These are phyloP conservation scores for Heliconius erato DNA, from an alignment of 2,888 invertebrate species.

Conservation along the genomic window DNA sequence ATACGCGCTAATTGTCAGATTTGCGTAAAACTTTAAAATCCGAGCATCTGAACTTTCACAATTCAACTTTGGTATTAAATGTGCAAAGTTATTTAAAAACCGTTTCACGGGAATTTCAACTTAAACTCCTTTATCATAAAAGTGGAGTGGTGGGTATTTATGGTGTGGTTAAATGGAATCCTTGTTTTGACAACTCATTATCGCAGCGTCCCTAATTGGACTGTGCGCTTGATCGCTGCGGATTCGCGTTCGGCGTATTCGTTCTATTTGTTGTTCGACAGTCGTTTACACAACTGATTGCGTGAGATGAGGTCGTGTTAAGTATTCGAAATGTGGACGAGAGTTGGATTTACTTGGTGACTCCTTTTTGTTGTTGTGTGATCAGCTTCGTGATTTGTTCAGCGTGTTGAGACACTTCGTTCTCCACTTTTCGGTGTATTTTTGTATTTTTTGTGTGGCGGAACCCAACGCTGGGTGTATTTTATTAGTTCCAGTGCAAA, in stretches of 20 bases:
- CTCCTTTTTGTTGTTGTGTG: no score
- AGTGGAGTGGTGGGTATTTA: constrained; percentile 50
- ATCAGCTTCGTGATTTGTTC: no score
- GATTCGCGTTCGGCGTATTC: constrained; percentile 58
- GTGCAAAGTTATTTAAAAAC: constrained; percentile 56
- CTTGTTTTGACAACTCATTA: constrained; percentile 85
- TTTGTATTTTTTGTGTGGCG: no score
- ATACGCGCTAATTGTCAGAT: constrained; percentile 76
- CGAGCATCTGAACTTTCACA: constrained; percentile 78
- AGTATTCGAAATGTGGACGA: constrained; percentile 63
- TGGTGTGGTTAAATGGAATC: constrained; percentile 60
- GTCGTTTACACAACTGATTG: constrained; percentile 82
- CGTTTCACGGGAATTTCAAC: constrained; percentile 56
- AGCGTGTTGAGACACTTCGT: background rate
- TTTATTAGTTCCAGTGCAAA: no score
- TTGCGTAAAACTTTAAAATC: constrained; percentile 80
- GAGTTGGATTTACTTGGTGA: constrained; percentile 18
- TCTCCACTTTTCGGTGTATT: no score
- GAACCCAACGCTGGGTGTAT: no score
- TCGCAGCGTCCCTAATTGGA: constrained; percentile 80
- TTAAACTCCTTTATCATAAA: constrained; percentile 57
- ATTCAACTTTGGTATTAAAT: constrained; percentile 81
- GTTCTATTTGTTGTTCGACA: constrained; percentile 75
- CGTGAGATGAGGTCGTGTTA: constrained; percentile 64
- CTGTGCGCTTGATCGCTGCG: constrained; percentile 72